Evolutionary conservation across 2,797 vertebrate genomes (phyloP).

Genomic region (Tapirus indicus): DNA sequence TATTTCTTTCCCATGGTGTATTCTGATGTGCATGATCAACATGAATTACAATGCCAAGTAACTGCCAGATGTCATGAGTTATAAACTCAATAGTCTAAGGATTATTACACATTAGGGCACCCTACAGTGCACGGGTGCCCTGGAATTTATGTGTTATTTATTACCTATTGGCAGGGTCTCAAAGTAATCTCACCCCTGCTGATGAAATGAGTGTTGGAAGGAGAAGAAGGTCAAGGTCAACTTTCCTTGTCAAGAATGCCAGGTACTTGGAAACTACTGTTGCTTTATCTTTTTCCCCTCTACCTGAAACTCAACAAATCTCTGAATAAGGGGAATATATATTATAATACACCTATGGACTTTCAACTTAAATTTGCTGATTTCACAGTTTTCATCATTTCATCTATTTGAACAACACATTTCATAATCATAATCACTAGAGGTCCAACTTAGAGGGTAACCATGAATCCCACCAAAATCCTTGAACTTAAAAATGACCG

Average conservation of each 20-base stretch:
- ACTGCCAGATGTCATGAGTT: conserved; percentile 85
- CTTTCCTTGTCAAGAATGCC: conserved; percentile 53
- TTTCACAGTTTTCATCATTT: background rate
- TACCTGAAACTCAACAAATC: background rate
- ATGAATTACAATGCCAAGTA: conserved; percentile 83
- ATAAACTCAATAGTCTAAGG: conserved; percentile 84
- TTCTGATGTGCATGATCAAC: conserved; percentile 73
- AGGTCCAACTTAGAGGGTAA: background rate
- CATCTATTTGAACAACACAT: background rate
- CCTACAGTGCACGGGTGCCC: conserved; percentile 78
- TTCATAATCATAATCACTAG: background rate
- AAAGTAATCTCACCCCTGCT: conserved; percentile 81
- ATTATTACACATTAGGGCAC: conserved; percentile 86
- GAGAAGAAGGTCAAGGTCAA: conserved; percentile 67
- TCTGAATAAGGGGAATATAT: background rate
- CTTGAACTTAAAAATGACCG: background rate
- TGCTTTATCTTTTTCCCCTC: conserved; percentile 31
- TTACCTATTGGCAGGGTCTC: conserved; percentile 82
- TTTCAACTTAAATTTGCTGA: background rate
- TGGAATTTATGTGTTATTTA: conserved; percentile 84
- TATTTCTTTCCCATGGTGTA: conserved; percentile 54
- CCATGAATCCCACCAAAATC: background rate
- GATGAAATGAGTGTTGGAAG: conserved; percentile 77
- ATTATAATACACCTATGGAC: background rate
- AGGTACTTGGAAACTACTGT: conserved; percentile 47